Percentiles rank a stretch among this genome's conserved stretches.
phyloP scores from a whole-genome alignment of 1,140 invertebrate species.

The Hestina assimilis region DNA sequence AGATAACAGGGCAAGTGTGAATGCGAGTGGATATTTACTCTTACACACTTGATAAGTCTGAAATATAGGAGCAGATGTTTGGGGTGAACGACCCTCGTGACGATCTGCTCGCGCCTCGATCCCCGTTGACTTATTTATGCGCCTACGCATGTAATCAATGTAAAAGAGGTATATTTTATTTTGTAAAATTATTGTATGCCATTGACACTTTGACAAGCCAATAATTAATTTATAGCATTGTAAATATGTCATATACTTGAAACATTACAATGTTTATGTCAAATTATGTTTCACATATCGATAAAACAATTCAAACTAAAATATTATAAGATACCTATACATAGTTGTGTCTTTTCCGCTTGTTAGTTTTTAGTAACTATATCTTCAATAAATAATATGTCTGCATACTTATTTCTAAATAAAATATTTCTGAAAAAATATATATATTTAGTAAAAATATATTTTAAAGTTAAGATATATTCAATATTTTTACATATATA shows the following conservation, averaged over 20 bases:
- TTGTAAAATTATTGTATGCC: conserved; percentile 20
- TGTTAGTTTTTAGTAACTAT: too few relatives aligned
- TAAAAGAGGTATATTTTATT: conserved; percentile 35
- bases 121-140: conserved; percentile 57
- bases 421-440: too few relatives aligned
- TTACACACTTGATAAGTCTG: conserved; percentile 55
- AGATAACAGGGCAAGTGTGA: conserved; percentile 47
- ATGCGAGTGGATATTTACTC: conserved; percentile 43
- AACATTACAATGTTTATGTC: background rate
- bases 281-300: background rate
- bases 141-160: conserved; percentile 47
- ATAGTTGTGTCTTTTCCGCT: too few relatives aligned
- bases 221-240: conserved; percentile 16
- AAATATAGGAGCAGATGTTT: conserved; percentile 74
- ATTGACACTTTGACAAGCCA: conserved; percentile 16
- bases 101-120: conserved; percentile 35
- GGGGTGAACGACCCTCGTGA: conserved; percentile 56
- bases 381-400: too few relatives aligned
- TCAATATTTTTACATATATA: too few relatives aligned
- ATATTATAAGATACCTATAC: too few relatives aligned
- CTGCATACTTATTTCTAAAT: too few relatives aligned
- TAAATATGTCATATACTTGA: conserved; percentile 1
- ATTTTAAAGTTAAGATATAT: too few relatives aligned
- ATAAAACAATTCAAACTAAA: too few relatives aligned
- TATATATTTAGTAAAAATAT: too few relatives aligned